Base-by-base conservation (phyloP, 2,888 invertebrate genomes). In the Leptarthrus brevirostris region DNA sequence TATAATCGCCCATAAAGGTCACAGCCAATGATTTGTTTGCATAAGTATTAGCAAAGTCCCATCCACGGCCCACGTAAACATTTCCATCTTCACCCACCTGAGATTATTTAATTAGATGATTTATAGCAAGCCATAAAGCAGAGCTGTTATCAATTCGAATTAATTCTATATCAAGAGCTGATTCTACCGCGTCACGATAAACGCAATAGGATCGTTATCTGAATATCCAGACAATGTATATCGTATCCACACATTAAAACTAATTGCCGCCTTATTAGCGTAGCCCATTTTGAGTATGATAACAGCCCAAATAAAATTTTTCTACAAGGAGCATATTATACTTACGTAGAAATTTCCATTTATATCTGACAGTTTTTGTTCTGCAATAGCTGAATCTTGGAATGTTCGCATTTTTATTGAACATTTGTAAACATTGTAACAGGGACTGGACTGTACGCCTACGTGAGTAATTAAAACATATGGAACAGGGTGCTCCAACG, bases 11-110 rank as follows among this genome's bases (percentile, higher is more conserved):
- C 80, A 88, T 85, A 77, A 87, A 86, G 74, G 84, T 83, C 44
- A 88, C 82, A 2, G 85, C 85, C 74, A 88, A 81, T 53, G 86
- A 84, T 71, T 84, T 83, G 80, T 83, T 85, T 16, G 85, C 84
- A 80, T 88, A 88, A 36, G 87, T 86, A 74, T 89, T 89, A 61
- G 85, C 84, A 47, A 82, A 83, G 74, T 85, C 83, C 87, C 86
- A 88, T 76, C 87, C 87, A 74, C 88, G 83, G 26, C 87, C 88
- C 58, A 86, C 86, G 78, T 87, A 88, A 34, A 88, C 81, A 75
- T 85, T 85, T 5, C 87, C 89, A 81, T 89, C 89, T 36, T 87
- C 86, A 4, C 88, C 89, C 70, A 90, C 85, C 77, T 88, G 53
- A 6, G 26, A 40, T 54, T 22, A 70, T 70, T 34, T 64, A 69